phyloP scores from a whole-genome alignment of 2,888 invertebrate species.

The Drosophila silvestris region DNA sequence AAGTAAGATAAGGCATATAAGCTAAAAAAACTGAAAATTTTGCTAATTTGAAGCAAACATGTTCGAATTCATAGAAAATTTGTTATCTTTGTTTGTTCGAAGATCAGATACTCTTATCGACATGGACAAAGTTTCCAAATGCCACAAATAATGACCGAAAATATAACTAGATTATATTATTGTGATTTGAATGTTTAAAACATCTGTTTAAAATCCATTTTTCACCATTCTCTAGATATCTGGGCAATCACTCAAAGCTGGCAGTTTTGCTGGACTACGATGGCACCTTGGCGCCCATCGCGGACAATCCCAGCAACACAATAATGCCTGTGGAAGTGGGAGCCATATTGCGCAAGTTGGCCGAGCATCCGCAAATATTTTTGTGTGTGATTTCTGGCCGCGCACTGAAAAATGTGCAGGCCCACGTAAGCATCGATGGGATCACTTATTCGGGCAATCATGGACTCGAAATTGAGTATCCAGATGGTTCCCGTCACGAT shows the following conservation, averaged over 20 bases:
- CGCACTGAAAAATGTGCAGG: constrained; percentile 89
- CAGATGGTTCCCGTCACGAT: constrained; percentile 90
- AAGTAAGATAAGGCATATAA: constrained; percentile 30
- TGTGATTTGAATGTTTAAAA: neutral
- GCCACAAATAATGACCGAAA: neutral
- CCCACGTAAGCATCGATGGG: constrained; percentile 86
- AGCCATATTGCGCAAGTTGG: constrained; percentile 87
- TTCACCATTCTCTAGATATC: constrained; percentile 62
- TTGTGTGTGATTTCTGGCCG: constrained; percentile 90
- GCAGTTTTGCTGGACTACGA: constrained; percentile 91
- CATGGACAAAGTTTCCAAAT: neutral
- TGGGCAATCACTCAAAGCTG: constrained; percentile 88
- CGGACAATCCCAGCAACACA: constrained; percentile 90
- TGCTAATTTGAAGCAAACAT: neutral
- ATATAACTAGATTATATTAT: neutral
- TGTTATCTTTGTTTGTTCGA: neutral
- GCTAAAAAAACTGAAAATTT: neutral
- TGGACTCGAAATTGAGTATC: constrained; percentile 90
- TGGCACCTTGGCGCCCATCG: constrained; percentile 90
- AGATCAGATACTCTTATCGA: neutral
- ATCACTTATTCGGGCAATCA: constrained; percentile 92
- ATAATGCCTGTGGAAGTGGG: constrained; percentile 89
- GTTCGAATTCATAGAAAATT: neutral
- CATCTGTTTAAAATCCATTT: neutral
- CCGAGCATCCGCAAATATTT: constrained; percentile 89